Evolutionary conservation across 2,797 vertebrate genomes (phyloP).

Genomic region (Thalassophryne amazonica): DNA sequence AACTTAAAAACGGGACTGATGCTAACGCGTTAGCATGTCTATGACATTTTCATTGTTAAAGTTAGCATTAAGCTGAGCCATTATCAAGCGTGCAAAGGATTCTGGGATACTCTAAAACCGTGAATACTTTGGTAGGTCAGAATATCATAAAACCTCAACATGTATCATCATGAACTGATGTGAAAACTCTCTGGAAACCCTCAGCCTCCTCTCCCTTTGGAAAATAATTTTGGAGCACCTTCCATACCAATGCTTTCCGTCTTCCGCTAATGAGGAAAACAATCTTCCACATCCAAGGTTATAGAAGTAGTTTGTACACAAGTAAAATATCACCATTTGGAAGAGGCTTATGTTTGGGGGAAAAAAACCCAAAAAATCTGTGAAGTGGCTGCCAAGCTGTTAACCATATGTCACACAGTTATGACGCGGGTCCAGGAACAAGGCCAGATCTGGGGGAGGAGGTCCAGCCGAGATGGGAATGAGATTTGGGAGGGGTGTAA

Average conservation of each 20-base stretch:
- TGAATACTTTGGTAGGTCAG: too few relatives aligned
- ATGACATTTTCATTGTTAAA: too few relatives aligned
- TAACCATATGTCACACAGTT: slow-evolving; percentile 33
- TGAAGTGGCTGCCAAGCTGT: slow-evolving; percentile 39
- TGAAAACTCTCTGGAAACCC: too few relatives aligned
- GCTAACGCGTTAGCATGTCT: too few relatives aligned
- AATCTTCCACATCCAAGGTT: not conserved
- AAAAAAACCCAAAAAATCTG: slow-evolving; percentile 9
- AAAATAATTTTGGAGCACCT: not conserved
- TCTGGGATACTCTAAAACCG: too few relatives aligned
- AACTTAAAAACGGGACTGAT: too few relatives aligned
- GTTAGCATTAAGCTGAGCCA: too few relatives aligned
- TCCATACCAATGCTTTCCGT: slow-evolving; percentile 4
- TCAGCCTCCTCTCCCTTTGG: not conserved
- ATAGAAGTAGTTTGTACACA: slow-evolving; percentile 30
- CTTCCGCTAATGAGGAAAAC: slow-evolving; percentile 14
- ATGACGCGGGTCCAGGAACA: slow-evolving; percentile 24
- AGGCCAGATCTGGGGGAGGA: slow-evolving; percentile 29
- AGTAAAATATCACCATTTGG: slow-evolving; percentile 6
- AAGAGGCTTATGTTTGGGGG: slow-evolving; percentile 17
- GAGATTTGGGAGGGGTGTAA: slow-evolving; percentile 39
- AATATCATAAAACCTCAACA: too few relatives aligned
- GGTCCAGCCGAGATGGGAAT: slow-evolving; percentile 17
- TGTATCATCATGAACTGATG: too few relatives aligned
- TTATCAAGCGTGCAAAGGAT: too few relatives aligned